Evolutionary conservation across 2,888 invertebrate genomes (phyloP).

Genomic region (Conus canariensis): DNA sequence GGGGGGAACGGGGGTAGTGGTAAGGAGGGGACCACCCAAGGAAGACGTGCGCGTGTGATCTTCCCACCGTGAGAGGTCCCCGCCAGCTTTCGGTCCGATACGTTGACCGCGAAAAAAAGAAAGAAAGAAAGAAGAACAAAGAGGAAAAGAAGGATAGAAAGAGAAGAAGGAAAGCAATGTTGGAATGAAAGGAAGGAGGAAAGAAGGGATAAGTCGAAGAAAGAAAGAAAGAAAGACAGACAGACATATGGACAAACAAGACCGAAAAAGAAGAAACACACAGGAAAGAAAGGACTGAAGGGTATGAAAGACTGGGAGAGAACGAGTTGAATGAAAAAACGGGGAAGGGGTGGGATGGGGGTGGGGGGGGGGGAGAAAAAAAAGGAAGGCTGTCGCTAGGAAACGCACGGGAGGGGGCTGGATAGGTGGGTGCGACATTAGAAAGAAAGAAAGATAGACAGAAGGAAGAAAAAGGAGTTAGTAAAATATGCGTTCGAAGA

Average conservation of each 20-base stretch:
- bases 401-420: too few relatives aligned
- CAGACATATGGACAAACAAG: not conserved
- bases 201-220: not conserved
- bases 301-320: not conserved
- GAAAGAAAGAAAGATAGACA: not conserved
- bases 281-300: not conserved
- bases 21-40: not conserved
- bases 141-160: not conserved
- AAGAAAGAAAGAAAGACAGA: not conserved
- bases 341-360: too few relatives aligned
- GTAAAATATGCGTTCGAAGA: too few relatives aligned
- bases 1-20: not conserved
- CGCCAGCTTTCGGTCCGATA: not conserved
- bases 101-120: not conserved
- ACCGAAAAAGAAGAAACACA: not conserved
- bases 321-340: not conserved
- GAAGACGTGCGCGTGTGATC: not conserved
- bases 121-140: too few relatives aligned
- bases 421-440: too few relatives aligned
- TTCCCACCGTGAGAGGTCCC: not conserved
- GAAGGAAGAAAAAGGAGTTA: not conserved
- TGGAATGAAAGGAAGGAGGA: not conserved
- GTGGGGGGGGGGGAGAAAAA: too few relatives aligned
- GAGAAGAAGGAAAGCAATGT: not conserved
- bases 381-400: too few relatives aligned